Conservation (phyloP, 2,113 vertebrate genomes). For the Mustela lutreola region DNA sequence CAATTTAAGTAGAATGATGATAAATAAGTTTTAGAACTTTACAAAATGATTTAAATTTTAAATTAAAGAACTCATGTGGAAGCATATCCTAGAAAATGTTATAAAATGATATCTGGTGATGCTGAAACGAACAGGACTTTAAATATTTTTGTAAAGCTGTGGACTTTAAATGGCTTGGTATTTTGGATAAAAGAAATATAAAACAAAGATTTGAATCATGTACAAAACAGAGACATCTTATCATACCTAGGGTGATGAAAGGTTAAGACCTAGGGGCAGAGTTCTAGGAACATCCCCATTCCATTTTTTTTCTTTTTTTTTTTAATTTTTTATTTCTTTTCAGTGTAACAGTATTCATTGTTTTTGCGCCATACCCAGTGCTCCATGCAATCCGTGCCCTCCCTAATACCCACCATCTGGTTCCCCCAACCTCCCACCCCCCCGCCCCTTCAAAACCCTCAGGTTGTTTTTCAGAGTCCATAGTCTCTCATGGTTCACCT, state of each 20-base stretch:
- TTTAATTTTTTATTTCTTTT: too few relatives aligned
- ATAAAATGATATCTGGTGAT: background rate
- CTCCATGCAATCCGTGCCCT: too few relatives aligned
- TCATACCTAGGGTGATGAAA: background rate
- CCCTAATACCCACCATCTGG: too few relatives aligned
- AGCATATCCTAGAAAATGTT: background rate
- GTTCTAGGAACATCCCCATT: background rate
- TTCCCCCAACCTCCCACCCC: too few relatives aligned
- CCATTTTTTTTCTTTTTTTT: background rate
- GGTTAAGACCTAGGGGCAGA: rapidly evolving
- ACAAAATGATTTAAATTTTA: background rate
- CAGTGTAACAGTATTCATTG: too few relatives aligned
- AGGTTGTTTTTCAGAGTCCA: too few relatives aligned
- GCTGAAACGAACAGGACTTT: background rate
- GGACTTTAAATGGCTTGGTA: background rate
- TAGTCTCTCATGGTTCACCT: too few relatives aligned
- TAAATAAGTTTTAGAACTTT: background rate
- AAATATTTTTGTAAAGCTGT: background rate
- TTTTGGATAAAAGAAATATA: conserved; percentile 86
- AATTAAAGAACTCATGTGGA: background rate
- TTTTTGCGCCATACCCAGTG: too few relatives aligned
- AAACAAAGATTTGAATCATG: conserved; percentile 84
- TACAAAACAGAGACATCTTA: conserved; percentile 88
- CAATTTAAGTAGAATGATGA: background rate
- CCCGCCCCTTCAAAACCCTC: too few relatives aligned